Evolutionary conservation across 2,797 vertebrate species (phyloP), one percentile per base, ranked within the genome.

Genomic region (Benthosema pterotum): DNA sequence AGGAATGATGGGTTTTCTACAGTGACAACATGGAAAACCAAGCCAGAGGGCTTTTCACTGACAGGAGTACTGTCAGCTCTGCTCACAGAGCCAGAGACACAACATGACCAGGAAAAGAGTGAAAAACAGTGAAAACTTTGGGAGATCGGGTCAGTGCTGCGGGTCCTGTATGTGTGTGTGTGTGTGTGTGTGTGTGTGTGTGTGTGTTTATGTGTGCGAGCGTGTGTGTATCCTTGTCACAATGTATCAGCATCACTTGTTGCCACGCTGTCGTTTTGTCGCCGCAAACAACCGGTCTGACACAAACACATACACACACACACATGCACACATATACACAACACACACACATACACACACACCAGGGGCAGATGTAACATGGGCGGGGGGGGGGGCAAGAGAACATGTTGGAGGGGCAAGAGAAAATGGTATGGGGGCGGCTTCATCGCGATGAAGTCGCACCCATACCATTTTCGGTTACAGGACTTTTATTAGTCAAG

Each of bases 161-260:
- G n/a, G n/a, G n/a, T n/a, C n/a, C n/a, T n/a, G n/a, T n/a, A n/a
- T n/a, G n/a, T n/a, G n/a, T n/a, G n/a, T n/a, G n/a, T n/a, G n/a
- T n/a, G n/a, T n/a, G n/a, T n/a, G n/a, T n/a, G n/a, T n/a, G n/a
- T n/a, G n/a, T n/a, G n/a, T n/a, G n/a, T n/a, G n/a, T n/a, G n/a
- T n/a, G n/a, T n/a, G n/a, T n/a, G n/a, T n/a, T n/a, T n/a, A n/a
- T n/a, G n/a, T n/a, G n/a, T n/a, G n/a, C n/a, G n/a, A n/a, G n/a
- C n/a, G n/a, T n/a, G n/a, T n/a, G n/a, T n/a, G 74, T 43, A 79
- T 74, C 84, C 87, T 84, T 88, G 87, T 89, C 88, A 88, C 63
- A 79, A 82, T 72, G 75, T 55, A 55, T 90, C 85, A 90, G 73
- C 1, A 71, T 75, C 73, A 59, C 47, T 3, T n/a, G 52, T 74